A percentile compares a stretch with the other conserved stretches of the same genome.
Evolutionary conservation across 2,888 invertebrate genomes (phyloP).

Genomic region (Meandrusa payeni): DNA sequence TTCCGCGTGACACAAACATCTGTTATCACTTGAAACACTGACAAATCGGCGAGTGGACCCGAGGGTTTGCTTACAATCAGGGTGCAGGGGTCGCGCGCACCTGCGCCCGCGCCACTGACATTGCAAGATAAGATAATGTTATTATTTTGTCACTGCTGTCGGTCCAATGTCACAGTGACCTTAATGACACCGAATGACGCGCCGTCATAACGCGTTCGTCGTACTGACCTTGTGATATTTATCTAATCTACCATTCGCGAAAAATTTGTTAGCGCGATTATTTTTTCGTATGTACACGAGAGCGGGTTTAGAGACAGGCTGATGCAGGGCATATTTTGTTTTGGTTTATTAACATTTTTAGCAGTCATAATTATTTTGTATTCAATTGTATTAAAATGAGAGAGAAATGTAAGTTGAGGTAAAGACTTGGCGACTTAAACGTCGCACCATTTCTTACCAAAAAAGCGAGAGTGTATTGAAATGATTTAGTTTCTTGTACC

Average conservation of each 20-base stretch:
- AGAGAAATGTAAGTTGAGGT: too few species aligned
- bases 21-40: constrained; percentile 29
- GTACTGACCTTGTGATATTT: constrained; percentile 75
- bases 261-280: constrained; percentile 51
- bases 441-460: too few species aligned
- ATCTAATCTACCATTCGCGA: constrained; percentile 75
- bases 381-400: too few species aligned
- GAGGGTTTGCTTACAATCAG: constrained; percentile 40
- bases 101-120: constrained; percentile 75
- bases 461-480: too few species aligned
- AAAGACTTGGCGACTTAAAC: too few species aligned
- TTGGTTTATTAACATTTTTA: too few species aligned
- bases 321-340: too few species aligned
- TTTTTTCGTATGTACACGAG: constrained; percentile 31
- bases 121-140: constrained; percentile 77
- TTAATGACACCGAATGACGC: constrained; percentile 77
- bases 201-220: constrained; percentile 57
- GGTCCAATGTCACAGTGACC: constrained; percentile 79
- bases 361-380: too few species aligned
- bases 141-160: constrained; percentile 77
- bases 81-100: constrained; percentile 68
- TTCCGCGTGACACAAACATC: constrained; percentile 23
- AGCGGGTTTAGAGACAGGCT: constrained; percentile 1
- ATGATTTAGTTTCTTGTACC: too few species aligned
- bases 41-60: constrained; percentile 27